Evolutionary conservation across 2,113 vertebrate genomes (phyloP), one percentile per base, ranked within the genome.

Genomic region (Empidonax traillii): DNA sequence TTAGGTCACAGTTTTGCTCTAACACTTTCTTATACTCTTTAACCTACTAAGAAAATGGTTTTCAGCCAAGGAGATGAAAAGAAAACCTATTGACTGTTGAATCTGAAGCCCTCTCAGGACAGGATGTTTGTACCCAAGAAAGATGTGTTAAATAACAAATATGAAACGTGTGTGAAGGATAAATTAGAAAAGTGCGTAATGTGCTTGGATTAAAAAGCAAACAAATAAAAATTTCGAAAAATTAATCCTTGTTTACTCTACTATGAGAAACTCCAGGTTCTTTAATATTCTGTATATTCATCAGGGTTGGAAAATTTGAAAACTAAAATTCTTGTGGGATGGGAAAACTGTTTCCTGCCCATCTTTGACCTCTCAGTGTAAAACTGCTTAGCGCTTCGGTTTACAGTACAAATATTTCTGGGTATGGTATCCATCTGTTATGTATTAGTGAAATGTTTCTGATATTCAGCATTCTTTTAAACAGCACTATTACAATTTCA

Each of bases 371-470:
- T 93, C 90, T 92, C 39, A 90, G 88, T 93, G 80, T 90, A 96
- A 95, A 95, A 94, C 90, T 92, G 96, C 88, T 93, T 94, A 90
- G 88, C 62, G 6, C 90, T 92, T 92, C 93, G 80, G 90, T 97
- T 96, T 95, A 90, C 88, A 95, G 94, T 89, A 93, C 88, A 96
- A 97, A 95, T 97, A 96, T 97, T 97, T 96, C 93, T 95, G 92
- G 82, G 71, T 90, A 72, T 88, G 88, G 61, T 90, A 95, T 59
- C 95, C 95, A 96, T 97, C 96, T 96, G 92, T 95, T 95, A 96
- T 75, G 80, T 90, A 97, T 97, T 96, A 96, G 83, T 86, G 66
- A 96, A 96, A 90, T 88, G 94, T 94, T 97, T 97, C 92, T 96
- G 94, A 96, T 97, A 96, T 94, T 96, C 96, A 95, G 85, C 80